phyloP scores from a whole-genome alignment of 2,113 vertebrate species.

The Corythoichthys haematopterus region DNA sequence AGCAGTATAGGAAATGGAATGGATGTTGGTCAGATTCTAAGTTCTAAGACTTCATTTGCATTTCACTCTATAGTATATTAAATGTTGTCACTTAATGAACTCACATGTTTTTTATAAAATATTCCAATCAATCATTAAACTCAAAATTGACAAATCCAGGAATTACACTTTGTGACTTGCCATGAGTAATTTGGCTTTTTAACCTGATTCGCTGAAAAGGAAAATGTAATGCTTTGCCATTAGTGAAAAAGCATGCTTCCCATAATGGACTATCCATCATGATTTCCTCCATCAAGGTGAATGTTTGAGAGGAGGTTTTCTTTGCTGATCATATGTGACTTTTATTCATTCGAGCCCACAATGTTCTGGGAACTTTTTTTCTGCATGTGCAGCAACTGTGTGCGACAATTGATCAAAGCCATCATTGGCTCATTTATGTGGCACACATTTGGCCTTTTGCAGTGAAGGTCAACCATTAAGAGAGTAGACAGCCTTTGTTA shows the following conservation, averaged over 20 bases:
- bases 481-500: slow-evolving; percentile 16
- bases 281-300: not conserved
- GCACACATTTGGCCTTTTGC: not conserved
- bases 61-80: not conserved
- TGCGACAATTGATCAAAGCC: not conserved
- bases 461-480: slow-evolving; percentile 40
- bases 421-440: slow-evolving; percentile 30
- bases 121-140: not conserved
- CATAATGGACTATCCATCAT: not conserved
- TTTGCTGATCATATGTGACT: not conserved
- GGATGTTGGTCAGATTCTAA: not conserved
- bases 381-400: not conserved
- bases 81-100: not conserved
- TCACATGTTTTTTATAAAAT: not conserved
- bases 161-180: not conserved
- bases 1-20: not conserved
- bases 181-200: not conserved
- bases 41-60: not conserved
- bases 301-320: not conserved
- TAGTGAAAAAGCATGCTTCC: not conserved
- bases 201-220: not conserved
- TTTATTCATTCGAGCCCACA: not conserved
- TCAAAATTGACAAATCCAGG: not conserved
- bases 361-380: not conserved
- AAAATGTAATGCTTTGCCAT: not conserved